Evolutionary conservation across 2,113 vertebrate species (phyloP).

Genomic region (Mixornis gularis): DNA sequence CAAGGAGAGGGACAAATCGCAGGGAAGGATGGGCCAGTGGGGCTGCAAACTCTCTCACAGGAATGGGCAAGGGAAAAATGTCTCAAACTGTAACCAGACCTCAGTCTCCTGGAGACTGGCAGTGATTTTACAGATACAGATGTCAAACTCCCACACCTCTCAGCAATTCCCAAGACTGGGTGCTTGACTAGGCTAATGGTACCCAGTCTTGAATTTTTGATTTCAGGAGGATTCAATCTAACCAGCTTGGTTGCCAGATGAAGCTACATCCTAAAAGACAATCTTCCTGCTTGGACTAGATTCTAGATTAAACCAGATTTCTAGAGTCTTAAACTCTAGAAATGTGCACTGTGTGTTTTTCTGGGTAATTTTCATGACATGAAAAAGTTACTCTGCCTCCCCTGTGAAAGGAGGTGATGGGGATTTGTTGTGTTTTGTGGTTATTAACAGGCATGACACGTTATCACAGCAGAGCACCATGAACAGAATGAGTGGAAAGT

Average conservation of each 20-base stretch:
- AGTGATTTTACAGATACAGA: background rate
- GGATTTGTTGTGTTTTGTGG: background rate
- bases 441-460: background rate
- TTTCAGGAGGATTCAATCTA: conserved; percentile 7
- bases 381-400: background rate
- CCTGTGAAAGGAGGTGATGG: background rate
- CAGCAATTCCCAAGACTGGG: background rate
- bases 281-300: background rate
- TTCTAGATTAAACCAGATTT: too few species aligned
- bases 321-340: background rate
- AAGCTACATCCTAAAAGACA: conserved; percentile 11
- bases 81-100: background rate
- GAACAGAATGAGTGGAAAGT: background rate
- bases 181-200: background rate
- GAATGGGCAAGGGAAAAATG: background rate
- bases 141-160: background rate
- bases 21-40: background rate
- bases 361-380: background rate
- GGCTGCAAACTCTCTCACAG: accelerated
- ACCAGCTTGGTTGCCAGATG: background rate
- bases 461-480: background rate
- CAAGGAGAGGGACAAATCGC: background rate
- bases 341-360: background rate
- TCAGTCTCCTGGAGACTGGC: background rate
- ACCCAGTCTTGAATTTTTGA: background rate